phyloP scores from a whole-genome alignment of 2,113 vertebrate genomes.

The Cavia aperea region DNA sequence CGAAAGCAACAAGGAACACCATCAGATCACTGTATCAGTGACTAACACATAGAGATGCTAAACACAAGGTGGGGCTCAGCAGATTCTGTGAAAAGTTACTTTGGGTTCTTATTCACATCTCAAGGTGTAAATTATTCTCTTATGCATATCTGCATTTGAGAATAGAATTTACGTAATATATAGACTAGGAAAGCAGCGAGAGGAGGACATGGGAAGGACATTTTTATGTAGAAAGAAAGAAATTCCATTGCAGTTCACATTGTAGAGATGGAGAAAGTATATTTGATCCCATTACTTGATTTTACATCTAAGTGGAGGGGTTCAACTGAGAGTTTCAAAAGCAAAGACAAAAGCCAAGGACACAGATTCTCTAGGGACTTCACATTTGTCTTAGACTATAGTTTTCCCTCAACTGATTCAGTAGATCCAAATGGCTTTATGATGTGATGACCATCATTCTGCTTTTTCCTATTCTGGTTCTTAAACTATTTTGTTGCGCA shows the following conservation, averaged over 20 bases:
- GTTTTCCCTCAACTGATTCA: background rate
- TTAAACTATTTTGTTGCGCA: slow-evolving; percentile 43
- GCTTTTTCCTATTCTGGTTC: slow-evolving; percentile 3
- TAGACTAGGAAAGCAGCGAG: background rate
- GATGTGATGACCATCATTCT: background rate
- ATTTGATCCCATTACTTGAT: background rate
- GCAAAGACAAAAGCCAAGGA: slow-evolving; percentile 20
- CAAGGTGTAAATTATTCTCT: background rate
- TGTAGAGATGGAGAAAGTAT: slow-evolving; percentile 14
- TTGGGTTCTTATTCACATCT: background rate
- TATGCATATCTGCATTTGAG: background rate
- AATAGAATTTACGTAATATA: background rate
- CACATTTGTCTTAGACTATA: background rate
- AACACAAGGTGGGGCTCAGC: background rate
- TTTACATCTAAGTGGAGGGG: slow-evolving; percentile 7
- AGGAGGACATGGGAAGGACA: background rate
- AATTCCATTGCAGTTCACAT: slow-evolving; percentile 26
- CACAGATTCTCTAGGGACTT: background rate
- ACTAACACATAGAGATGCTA: background rate
- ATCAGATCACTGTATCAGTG: background rate
- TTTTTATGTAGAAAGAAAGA: slow-evolving; percentile 6
- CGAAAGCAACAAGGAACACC: background rate
- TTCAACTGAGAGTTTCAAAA: background rate
- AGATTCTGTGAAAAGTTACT: background rate
- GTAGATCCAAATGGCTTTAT: slow-evolving; percentile 26